Percentiles rank a stretch among this genome's conserved stretches.
Conservation (phyloP, 2,797 vertebrate genomes). For the Agapornis canus region DNA sequence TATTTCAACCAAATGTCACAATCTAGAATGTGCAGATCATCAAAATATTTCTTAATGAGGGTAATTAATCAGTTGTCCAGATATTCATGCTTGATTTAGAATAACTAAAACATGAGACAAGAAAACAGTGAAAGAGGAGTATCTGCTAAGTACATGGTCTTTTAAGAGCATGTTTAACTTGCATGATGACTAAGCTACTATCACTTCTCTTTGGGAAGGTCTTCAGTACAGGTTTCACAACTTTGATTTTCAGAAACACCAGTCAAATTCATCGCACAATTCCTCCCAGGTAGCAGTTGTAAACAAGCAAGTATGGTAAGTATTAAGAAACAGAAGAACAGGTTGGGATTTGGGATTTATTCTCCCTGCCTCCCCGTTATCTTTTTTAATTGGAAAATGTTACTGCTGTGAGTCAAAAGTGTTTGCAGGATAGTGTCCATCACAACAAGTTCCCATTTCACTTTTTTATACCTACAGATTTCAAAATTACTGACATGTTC, state of each 20-base stretch:
- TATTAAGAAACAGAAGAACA: not conserved
- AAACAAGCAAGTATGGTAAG: not conserved
- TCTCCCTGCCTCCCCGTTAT: rapidly evolving
- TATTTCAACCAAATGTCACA: not conserved
- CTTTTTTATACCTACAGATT: not conserved
- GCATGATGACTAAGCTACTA: not conserved
- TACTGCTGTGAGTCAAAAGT: not conserved
- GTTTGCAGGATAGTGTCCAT: not conserved
- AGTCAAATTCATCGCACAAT: not conserved
- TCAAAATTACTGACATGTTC: not conserved
- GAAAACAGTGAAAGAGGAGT: not conserved
- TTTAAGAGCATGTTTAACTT: not conserved
- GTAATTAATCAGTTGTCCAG: not conserved
- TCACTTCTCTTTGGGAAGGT: not conserved
- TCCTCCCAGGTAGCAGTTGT: not conserved
- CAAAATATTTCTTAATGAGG: not conserved
- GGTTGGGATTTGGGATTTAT: not conserved
- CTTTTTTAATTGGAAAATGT: not conserved
- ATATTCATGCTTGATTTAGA: not conserved
- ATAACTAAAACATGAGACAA: not conserved
- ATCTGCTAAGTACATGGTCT: not conserved
- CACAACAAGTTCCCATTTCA: not conserved
- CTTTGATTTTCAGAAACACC: not conserved
- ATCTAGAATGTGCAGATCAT: not conserved
- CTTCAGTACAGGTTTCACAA: not conserved